Base-by-base conservation (phyloP, 2,113 vertebrate species). In the Upupa epops region DNA sequence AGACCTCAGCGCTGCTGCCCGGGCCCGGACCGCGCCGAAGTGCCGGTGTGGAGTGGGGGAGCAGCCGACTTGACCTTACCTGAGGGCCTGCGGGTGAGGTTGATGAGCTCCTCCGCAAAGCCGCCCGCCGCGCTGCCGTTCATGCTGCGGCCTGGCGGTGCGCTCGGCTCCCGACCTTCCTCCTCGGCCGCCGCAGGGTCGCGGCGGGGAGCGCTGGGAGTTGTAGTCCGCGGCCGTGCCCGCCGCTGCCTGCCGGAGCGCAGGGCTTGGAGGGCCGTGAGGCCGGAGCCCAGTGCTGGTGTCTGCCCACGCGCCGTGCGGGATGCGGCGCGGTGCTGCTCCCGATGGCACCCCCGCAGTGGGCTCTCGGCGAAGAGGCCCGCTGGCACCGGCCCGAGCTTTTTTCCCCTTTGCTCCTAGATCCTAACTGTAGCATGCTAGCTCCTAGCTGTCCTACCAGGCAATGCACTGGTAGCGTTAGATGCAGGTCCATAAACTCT, bases 81-180 rank as follows among this genome's bases (percentile, higher is more conserved):
- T 88, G 97, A 97, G n/a, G 97, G 96, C 61, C 97, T 96, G 71
- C 98, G 92, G 34, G 96, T 97, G 48, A 98, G 96, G 55, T 73
- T 80, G 94, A 98, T 98, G 55, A 95, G 95, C 94, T 98, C 96
- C 94, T 97, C 97, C 1, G 86, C 77, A 49, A 95, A 64, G 75
- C 84, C 65, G 48, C 69, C 13, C 82, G 82, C 89, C 94, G 54
- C 94, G 46, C 89, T 89, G 70, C 94, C 92, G 94, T 93, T 95
- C 94, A 95, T 95, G 32, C 74, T 87, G 92, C 86, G 56, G 78
- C 94, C 86, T 61, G 51, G 46, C 46, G 42, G 66, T 70, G 83
- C 64, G 36, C 69, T 36, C 70, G 45, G 51, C 51, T 80, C 54
- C 69, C 55, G 10, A 40, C 93, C 90, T 95, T 93, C 96, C 56